Evolutionary conservation across 2,113 vertebrate genomes (phyloP), one percentile per base, ranked within the genome.

Genomic region (Jaculus jaculus): DNA sequence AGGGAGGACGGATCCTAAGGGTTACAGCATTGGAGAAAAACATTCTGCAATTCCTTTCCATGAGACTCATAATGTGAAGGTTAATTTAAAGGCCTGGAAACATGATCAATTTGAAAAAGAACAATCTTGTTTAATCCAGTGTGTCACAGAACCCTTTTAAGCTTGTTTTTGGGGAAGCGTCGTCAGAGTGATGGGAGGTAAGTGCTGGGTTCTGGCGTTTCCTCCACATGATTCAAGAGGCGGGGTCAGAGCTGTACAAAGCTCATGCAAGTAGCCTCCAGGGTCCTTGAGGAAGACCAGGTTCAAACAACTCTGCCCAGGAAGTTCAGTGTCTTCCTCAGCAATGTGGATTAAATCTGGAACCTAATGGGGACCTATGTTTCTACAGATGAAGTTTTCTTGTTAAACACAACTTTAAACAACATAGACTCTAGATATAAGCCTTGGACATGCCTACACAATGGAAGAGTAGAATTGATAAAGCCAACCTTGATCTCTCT

Each of bases 371-470:
- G 42, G 61, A 66, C 32, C 60, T 84, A 37, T 66, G n/a, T 63
- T 87, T 90, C 87, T 84, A 10, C 26, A 94, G 42, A 42, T 72
- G 71, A 58, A 26, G 24, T 73, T 84, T 85, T 69, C 87, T 77
- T 92, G 42, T 32, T 77, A 84, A 83, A 92, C 30, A 73, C 1
- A 21, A 15, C 73, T 75, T 88, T 88, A 94, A 30, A n/a, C 17
- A 89, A 47, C 66, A 32, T 7, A 65, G 75, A 69, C 39, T 86
- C 39, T 54, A 68, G 30, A 69, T 23, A 21, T 23, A 21, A 15
- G 34, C 47, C 8, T 60, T 26, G 23, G 7, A 81, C 80, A 47
- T 7, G 8, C 2, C 32, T 30, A 82, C 58, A 30, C 1, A 21
- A 24, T 61, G 4, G 24, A 71, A 74, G 61, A 80, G 24, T 89